Evolutionary conservation across 2,113 vertebrate species (phyloP).

Genomic region (Vidua macroura): DNA sequence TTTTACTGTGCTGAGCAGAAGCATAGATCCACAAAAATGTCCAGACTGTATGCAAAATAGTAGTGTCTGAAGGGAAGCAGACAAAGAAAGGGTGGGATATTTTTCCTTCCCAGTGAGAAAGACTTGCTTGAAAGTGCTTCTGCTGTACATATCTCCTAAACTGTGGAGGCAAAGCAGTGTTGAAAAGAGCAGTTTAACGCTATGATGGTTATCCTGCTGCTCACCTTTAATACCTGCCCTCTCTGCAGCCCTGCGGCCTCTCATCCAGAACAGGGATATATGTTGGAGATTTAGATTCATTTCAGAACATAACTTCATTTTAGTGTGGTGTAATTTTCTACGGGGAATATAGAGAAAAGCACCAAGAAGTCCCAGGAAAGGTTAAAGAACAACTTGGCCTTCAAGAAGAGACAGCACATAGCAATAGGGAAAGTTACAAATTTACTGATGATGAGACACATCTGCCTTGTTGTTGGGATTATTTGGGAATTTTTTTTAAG

Average conservation of each 20-base stretch:
- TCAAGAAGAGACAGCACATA: neutral
- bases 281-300: fast-evolving
- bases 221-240: neutral
- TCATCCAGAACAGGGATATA: neutral
- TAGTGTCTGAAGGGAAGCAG: neutral
- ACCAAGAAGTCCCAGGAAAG: fast-evolving
- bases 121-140: neutral
- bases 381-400: neutral
- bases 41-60: fast-evolving
- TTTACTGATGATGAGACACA: neutral
- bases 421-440: neutral
- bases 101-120: neutral
- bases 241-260: neutral
- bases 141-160: neutral
- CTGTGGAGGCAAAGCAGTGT: neutral
- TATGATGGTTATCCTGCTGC: fast-evolving
- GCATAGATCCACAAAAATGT: neutral
- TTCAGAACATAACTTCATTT: neutral
- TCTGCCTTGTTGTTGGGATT: neutral
- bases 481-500: neutral
- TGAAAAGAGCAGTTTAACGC: neutral
- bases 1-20: neutral
- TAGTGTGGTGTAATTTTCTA: neutral
- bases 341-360: neutral
- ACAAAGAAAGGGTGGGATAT: neutral